A percentile compares a stretch with the other conserved stretches of the same genome.
Conservation (phyloP, 1,140 invertebrate species). For the Galleria mellonella region DNA sequence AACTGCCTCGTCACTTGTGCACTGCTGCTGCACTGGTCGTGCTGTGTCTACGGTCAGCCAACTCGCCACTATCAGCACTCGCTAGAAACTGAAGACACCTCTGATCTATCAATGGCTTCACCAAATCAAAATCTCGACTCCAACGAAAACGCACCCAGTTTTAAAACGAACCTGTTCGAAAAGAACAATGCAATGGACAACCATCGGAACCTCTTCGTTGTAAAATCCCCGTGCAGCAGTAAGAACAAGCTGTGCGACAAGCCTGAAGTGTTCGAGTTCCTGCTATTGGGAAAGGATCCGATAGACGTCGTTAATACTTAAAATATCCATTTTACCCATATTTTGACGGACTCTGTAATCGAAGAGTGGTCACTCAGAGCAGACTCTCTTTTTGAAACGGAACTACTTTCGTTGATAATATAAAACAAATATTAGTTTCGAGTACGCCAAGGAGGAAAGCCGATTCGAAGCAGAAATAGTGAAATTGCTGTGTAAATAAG, state of each 20-base stretch:
- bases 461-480: too few species aligned
- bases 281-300: neutral
- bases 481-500: too few species aligned
- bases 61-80: neutral
- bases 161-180: neutral
- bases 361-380: too few species aligned
- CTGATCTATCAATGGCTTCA: neutral
- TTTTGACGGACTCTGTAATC: too few species aligned
- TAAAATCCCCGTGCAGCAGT: conserved; percentile 4
- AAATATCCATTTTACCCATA: too few species aligned
- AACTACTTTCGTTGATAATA: too few species aligned
- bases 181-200: neutral
- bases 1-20: neutral
- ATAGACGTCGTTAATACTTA: too few species aligned
- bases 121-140: neutral
- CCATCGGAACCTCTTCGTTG: conserved; percentile 5
- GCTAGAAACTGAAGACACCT: too few species aligned
- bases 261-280: conserved; percentile 6
- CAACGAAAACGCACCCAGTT: neutral
- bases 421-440: too few species aligned
- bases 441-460: too few species aligned
- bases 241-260: neutral
- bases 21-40: conserved; percentile 1
- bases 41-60: neutral
- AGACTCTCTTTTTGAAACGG: too few species aligned